Base-by-base conservation (phyloP, 2,797 vertebrate species). In the Pristis pectinata region DNA sequence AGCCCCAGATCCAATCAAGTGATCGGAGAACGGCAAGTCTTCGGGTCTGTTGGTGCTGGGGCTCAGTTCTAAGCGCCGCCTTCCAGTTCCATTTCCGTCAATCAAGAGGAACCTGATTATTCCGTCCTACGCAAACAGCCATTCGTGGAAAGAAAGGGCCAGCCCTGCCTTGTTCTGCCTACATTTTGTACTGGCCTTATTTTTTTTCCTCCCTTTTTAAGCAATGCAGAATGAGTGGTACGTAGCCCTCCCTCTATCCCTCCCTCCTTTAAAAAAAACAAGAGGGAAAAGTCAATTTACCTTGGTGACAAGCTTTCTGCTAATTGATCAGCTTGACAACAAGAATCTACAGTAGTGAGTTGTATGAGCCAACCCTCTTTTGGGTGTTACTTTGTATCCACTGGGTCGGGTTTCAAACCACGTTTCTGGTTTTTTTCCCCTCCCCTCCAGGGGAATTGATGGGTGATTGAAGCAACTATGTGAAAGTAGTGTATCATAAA, bases 181-280 rank as follows among this genome's bases (percentile, higher is more conserved):
- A 94, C 92, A 94, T 94, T 95, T 96, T 96, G 95, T 95, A 95
- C 95, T 96, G 96, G 96, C 95, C 96, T 95, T 95, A 95, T 95
- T 76, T 94, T 74, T 93, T 93, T 95, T 97, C 96, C 97, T 96
- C 97, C 97, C 95, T 96, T 96, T 98, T 98, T 98, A 94, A 98
- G 99, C 98, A 98, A 99, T 99, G 98, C 98, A 98, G 98, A 98
- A 99, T 99, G 99, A 99, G 98, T 98, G 99, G 99, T 99, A 98
- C 97, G 99, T 99, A 98, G 96, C 98, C 98, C 98, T 97, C 98
- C 96, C 96, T 96, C 97, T 97, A 97, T 97, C 97, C 98, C 97
- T 85, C 94, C 77, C 93, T 95, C 93, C 96, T 95, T 93, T 94
- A 49, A 94, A 94, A 93, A 93, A 94, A 94, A 94, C 67, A 76